phyloP scores from a whole-genome alignment of 2,888 invertebrate genomes.

The Alviniconcha strummeri region DNA sequence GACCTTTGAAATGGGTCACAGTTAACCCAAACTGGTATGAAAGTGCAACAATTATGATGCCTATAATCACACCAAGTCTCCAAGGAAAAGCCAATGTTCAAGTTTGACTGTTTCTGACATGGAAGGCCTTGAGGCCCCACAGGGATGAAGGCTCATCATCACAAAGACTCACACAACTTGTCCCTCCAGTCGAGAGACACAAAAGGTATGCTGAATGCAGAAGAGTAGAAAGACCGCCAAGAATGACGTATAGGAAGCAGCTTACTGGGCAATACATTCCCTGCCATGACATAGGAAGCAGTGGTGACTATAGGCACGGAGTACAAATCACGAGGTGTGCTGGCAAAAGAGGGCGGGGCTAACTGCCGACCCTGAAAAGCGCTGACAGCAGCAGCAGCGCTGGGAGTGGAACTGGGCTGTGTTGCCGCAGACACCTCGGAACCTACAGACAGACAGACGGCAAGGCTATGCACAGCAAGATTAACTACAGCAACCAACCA shows the following conservation, averaged over 20 bases:
- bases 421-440: conserved; percentile 37
- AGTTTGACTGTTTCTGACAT: too few relatives aligned
- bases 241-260: background rate
- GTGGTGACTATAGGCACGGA: conserved; percentile 42
- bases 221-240: background rate
- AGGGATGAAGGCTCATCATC: too few relatives aligned
- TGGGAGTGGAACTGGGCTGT: conserved; percentile 18
- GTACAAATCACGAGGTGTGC: conserved; percentile 40
- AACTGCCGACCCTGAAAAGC: conserved; percentile 49
- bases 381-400: conserved; percentile 38
- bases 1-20: too few relatives aligned
- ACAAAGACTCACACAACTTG: too few relatives aligned
- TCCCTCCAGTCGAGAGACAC: too few relatives aligned
- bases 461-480: conserved; percentile 13
- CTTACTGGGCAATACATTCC: conserved; percentile 48
- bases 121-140: too few relatives aligned
- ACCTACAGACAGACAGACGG: conserved; percentile 33
- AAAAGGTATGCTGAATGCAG: too few relatives aligned
- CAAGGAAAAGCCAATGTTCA: too few relatives aligned
- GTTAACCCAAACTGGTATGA: too few relatives aligned
- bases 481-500: background rate
- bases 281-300: conserved; percentile 44
- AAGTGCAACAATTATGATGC: too few relatives aligned
- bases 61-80: too few relatives aligned
- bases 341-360: conserved; percentile 44